Evolutionary conservation across 1,140 invertebrate genomes (phyloP), one percentile per base, ranked within the genome.

Genomic region (Drosophila lacteicornis): DNA sequence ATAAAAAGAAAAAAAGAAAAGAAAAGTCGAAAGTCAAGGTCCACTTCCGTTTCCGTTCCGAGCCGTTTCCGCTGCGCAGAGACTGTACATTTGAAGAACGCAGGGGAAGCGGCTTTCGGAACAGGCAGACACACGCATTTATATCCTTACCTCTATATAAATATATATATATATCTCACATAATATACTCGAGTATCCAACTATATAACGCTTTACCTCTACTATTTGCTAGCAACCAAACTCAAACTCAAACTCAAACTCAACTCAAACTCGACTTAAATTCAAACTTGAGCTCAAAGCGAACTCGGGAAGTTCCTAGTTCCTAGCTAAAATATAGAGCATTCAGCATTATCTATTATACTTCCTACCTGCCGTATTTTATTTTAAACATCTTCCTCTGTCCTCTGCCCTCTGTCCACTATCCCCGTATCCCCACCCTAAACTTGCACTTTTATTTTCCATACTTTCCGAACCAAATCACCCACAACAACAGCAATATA

Each of bases 401-500:
- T 50, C 60, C 38, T 42, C 65, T 25, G 13, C 22, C 60, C 38
- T 42, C 65, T 25, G 13, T n/a, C 58, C 58, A 36, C 13, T n/a
- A 49, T 27, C 60, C 46, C 53, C 42, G 66, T 60, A 85, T 55
- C 61, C 80, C 77, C 63, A 78, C 30, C 59, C 71, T 63, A 63
- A 78, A 66, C 79, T 71, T 80, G 80, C 85, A 91, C 85, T 87
- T 75, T 85, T 87, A 85, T 71, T 85, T 91, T 85, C 43, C 83
- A 92, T 77, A 69, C 76, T 90, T 76, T 66, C 75, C 68, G 66
- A 90, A 76, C 60, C 70, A 59, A 36, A 11, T 22, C 53, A 56
- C 9, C 58, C 49, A 55, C 66, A 57, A 66, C 53, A 79, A 77
- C 30, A 66, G 73, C 65, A 75, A 56, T 45, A 75, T 65, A 82